Base-by-base conservation (phyloP, 2,888 invertebrate species). In the Polylopha cassiicola region DNA sequence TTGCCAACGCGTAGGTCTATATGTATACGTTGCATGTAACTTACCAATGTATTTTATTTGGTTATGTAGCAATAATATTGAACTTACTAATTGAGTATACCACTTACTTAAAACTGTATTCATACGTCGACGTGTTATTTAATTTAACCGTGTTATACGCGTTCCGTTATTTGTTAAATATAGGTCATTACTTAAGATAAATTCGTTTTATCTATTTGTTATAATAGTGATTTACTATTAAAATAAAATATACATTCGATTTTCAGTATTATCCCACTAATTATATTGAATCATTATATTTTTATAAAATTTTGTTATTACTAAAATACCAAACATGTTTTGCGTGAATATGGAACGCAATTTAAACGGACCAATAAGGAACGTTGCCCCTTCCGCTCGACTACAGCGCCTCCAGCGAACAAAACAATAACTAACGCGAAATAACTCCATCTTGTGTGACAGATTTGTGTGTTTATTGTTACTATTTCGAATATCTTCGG, bases 401-500 rank as follows among this genome's bases (percentile, higher is more conserved):
- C 50, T 37, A 44, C 57, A 72, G 79, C 87, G 88, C 87, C 73
- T 56, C 77, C 61, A 37, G 78, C 75, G 87, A 65, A 52, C 65
- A 63, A 73, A 76, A 73, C 60, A 63, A 53, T 70, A 86, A 87
- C 80, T 85, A 80, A 65, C 70, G 72, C 81, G 79, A 84, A 87
- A 82, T 87, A 87, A 87, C 87, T 88, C 88, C 88, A 88, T 88
- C 86, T 88, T 88, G 85, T 80, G 77, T 88, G 88, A 80, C 87
- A 88, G 88, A 87, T 87, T 87, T 87, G 86, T 72, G 65, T 86
- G 86, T 86, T 86, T 86, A 85, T 86, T 85, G 80, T 76, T 79
- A 72, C 65, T 78, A 74, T 81, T 73, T 63, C 71, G 72, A 65
- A 75, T 73, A 77, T 77, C 65, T 53, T 63, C 58, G 58, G 56